Evolutionary conservation across 2,113 vertebrate species (phyloP).

Genomic region (Tragelaphus buxtoni): DNA sequence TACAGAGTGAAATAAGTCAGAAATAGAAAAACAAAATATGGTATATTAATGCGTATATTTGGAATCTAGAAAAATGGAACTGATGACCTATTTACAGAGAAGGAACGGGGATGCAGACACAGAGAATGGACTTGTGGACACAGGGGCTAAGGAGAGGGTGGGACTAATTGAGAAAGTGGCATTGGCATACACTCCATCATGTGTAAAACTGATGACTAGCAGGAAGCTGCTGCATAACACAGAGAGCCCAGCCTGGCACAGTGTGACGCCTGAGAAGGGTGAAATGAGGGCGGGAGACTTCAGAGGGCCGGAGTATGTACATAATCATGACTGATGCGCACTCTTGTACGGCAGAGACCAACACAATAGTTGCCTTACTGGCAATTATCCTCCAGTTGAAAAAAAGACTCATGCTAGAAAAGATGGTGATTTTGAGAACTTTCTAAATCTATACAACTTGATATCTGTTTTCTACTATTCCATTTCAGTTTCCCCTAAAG

Average conservation of each 20-base stretch:
- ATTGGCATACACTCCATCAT: rapidly evolving
- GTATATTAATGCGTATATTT: rapidly evolving
- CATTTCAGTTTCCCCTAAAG: neutral
- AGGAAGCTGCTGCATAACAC: neutral
- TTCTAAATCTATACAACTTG: neutral
- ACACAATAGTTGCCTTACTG: rapidly evolving
- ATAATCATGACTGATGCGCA: rapidly evolving
- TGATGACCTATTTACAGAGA: neutral
- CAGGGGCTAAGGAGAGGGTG: neutral
- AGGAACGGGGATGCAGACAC: neutral
- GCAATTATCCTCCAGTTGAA: neutral
- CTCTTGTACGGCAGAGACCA: neutral
- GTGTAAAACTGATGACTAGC: rapidly evolving
- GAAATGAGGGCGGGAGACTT: neutral
- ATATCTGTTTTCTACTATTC: neutral
- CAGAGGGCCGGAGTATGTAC: rapidly evolving
- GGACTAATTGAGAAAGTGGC: neutral
- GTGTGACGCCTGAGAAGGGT: rapidly evolving
- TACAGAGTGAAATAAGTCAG: neutral
- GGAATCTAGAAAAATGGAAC: neutral
- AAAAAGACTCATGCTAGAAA: neutral
- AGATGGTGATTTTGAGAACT: neutral
- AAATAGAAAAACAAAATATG: neutral
- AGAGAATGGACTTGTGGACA: neutral
- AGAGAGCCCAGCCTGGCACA: neutral